Conservation (phyloP, 2,797 vertebrate genomes). For the Adrianichthys oophorus region DNA sequence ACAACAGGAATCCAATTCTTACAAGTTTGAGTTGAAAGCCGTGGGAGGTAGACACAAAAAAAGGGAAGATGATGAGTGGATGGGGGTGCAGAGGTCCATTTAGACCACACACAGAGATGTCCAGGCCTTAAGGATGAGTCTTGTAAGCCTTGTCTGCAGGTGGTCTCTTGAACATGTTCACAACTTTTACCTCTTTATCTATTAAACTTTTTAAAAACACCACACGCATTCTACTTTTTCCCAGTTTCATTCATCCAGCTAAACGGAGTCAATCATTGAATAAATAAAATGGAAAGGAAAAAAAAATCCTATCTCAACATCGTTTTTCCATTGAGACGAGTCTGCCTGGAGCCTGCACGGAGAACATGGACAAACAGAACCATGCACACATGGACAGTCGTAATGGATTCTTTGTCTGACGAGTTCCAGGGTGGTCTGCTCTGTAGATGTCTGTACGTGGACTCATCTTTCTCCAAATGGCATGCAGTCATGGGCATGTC, state of each 20-base stretch:
- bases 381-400: slow-evolving; percentile 23
- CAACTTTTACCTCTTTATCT: slow-evolving; percentile 59
- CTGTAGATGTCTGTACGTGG: slow-evolving; percentile 39
- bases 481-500: slow-evolving; percentile 43
- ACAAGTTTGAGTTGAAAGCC: slow-evolving; percentile 31
- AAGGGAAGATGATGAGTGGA: slow-evolving; percentile 14
- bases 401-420: slow-evolving; percentile 46
- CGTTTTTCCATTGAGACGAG: slow-evolving; percentile 45
- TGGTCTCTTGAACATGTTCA: slow-evolving; percentile 60
- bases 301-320: slow-evolving; percentile 44
- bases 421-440: slow-evolving; percentile 66
- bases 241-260: slow-evolving; percentile 19
- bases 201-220: slow-evolving; percentile 33
- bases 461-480: slow-evolving; percentile 55
- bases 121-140: slow-evolving; percentile 59
- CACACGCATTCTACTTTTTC: not conserved
- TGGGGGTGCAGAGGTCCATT: slow-evolving; percentile 11
- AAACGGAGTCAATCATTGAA: slow-evolving; percentile 25
- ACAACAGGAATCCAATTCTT: slow-evolving; percentile 6
- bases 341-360: slow-evolving; percentile 53
- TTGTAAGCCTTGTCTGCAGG: slow-evolving; percentile 62
- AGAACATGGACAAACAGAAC: slow-evolving; percentile 47
- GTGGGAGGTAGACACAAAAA: slow-evolving; percentile 20
- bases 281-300: slow-evolving; percentile 3
- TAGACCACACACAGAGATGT: slow-evolving; percentile 74